Evolutionary conservation across 2,113 vertebrate species (phyloP), one percentile per base, ranked within the genome.

Genomic region (Symphodus melops): DNA sequence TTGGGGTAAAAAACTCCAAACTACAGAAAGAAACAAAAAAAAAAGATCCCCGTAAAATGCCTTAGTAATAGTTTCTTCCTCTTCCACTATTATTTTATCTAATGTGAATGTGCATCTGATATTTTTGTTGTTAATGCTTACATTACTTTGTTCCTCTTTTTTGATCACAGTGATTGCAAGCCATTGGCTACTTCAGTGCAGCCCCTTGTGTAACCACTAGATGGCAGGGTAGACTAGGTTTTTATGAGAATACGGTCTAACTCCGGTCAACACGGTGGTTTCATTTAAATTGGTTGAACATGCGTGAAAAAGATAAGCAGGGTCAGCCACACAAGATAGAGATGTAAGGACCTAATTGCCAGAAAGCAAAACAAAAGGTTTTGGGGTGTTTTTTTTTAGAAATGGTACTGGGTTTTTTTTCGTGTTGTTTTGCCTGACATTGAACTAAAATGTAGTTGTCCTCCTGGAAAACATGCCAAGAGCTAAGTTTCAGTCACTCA

Each of bases 191-290:
- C 1, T 20, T 12, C 20, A 23, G 37, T 49, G 74, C 81, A 84
- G 2, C 10, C 19, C 60, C 36, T 54, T 1, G 2, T 42, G 1
- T 23, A 11, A 63, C 84, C 90, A 85, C 79, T 79, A 92, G 90
- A 79, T 88, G 88, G 73, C 72, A 61, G 60, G 37, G 8, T 23
- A 72, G 58, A 19, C 57, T 66, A 52, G 63, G 17, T 14, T 53
- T 76, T 76, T 16, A 48, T 56, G 0, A 55, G 5, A 60, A 10
- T 4, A 13, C 8, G 20, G 3, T 9, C 10, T 13, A 28, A 2
- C 0, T 5, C 21, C 16, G 5, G 8, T 39, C 1, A 23, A 23
- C 33, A 46, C 5, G 14, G 16, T 16, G 12, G 44, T 63, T 59
- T 8, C 12, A 14, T 1, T 17, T 8, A 44, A 8, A 1, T 36